Base-by-base conservation (phyloP, 2,113 vertebrate species). In the Dendrocopos noguchii region DNA sequence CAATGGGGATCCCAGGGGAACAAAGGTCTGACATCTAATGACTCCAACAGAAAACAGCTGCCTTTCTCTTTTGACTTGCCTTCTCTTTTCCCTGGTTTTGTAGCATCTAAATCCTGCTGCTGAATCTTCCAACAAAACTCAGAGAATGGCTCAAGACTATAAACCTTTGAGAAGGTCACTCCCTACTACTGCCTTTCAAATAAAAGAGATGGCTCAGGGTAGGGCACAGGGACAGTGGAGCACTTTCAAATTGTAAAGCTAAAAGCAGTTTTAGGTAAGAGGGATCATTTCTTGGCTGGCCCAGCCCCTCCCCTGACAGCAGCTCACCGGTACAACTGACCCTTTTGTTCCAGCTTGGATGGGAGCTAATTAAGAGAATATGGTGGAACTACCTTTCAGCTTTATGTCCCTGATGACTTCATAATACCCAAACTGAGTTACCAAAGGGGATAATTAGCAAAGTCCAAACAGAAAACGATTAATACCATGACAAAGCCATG, bases 381-480 rank as follows among this genome's bases (percentile, higher is more conserved):
- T 42, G 53, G 68, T 78, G 16, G 66, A 96, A 80, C 75, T 89
- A 90, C 93, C 91, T 95, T 95, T 74, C 79, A 84, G 80, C 61
- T 86, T 80, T 65, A 66, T 60, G 80, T 94, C 92, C 63, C 90
- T 34, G 28, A 66, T 79, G 92, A 86, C 95, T 93, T 80, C 73
- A 77, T 70, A 66, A 88, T 88, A 94, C 90, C 82, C 93, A 84
- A 71, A 82, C 87, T 67, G 34, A 96, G 90, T 68, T 91, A 97
- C 97, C 81, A 33, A 91, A 93, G 94, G 96, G 94, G 76, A 97
- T 96, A 98, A 98, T 98, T 97, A 97, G 94, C 92, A 57, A 96
- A 95, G 94, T 93, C 97, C 96, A 97, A 97, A 97, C 94, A 95
- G 77, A 97, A 95, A 95, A 94, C 4, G 34, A 97, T 97, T 98